These are phyloP conservation scores for Amiota communis DNA, from an alignment of 2,888 invertebrate genomes.

Conservation along the genomic window DNA sequence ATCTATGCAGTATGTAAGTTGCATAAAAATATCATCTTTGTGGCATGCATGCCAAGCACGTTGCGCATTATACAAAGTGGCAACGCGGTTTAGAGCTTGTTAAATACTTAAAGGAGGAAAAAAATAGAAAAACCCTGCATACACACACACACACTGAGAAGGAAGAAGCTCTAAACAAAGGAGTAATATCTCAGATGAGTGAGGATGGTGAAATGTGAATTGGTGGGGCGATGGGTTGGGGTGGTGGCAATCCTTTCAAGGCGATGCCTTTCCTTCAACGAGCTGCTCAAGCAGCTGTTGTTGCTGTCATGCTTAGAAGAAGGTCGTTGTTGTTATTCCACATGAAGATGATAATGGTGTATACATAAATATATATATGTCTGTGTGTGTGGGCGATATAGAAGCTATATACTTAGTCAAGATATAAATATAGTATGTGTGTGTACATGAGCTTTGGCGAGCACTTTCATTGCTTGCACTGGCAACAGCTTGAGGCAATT, in stretches of 20 bases:
- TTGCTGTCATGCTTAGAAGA: conserved; percentile 3
- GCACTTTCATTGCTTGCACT: conserved; percentile 25
- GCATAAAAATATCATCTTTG: conserved; percentile 5
- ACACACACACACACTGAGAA: background rate
- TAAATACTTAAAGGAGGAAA: conserved; percentile 29
- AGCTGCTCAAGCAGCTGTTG: conserved; percentile 10
- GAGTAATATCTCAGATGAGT: too few relatives aligned
- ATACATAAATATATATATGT: background rate
- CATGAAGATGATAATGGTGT: background rate
- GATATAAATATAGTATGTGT: background rate
- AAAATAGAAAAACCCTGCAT: background rate
- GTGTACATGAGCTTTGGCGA: conserved; percentile 7
- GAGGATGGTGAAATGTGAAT: too few relatives aligned
- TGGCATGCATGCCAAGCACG: conserved; percentile 26
- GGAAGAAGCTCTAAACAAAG: background rate
- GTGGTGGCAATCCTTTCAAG: conserved; percentile 8
- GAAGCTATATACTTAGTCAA: background rate
- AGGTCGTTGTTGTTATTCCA: conserved; percentile 14
- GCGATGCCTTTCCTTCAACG: background rate
- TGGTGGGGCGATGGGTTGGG: background rate
- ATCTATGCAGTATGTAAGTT: background rate
- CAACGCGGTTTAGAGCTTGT: conserved; percentile 36
- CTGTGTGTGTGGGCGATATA: background rate
- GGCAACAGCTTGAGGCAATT: conserved; percentile 49
- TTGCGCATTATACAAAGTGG: conserved; percentile 30